Evolutionary conservation across 2,113 vertebrate species (phyloP).

Genomic region (Pelvicachromis taeniatus): DNA sequence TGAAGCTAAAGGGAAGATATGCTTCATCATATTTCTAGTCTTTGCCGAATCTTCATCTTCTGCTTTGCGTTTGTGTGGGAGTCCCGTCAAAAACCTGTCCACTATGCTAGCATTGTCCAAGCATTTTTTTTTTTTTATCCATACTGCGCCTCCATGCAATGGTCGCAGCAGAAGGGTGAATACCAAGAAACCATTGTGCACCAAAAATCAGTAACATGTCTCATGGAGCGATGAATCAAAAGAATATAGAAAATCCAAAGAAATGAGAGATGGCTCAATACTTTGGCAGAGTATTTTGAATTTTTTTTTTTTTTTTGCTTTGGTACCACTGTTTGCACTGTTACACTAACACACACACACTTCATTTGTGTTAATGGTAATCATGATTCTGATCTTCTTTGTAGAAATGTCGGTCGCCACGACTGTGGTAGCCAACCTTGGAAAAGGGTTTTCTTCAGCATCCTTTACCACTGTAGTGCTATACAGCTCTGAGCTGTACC

Average conservation of each 20-base stretch:
- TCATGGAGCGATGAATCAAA: neutral
- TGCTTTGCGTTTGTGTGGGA: too few species aligned
- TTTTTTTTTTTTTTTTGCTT: neutral
- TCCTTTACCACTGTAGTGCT: slow-evolving; percentile 77
- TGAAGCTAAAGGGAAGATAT: too few species aligned
- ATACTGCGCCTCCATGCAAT: neutral
- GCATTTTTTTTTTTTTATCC: too few species aligned
- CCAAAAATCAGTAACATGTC: neutral
- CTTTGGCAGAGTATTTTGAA: neutral
- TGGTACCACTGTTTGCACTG: neutral
- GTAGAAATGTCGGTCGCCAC: slow-evolving; percentile 65
- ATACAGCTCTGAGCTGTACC: slow-evolving; percentile 83
- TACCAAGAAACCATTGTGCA: neutral
- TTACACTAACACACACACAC: neutral
- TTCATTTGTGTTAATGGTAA: neutral
- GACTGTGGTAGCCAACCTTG: slow-evolving; percentile 71
- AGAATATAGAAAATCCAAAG: neutral
- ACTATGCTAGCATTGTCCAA: too few species aligned
- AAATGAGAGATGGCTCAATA: neutral
- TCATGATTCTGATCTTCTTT: neutral
- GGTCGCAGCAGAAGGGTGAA: neutral
- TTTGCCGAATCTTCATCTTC: too few species aligned
- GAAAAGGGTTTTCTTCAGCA: slow-evolving; percentile 79
- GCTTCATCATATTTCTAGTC: too few species aligned
- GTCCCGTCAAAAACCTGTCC: too few species aligned